phyloP scores from a whole-genome alignment of 2,888 invertebrate species.

The Tenthredo distinguenda region DNA sequence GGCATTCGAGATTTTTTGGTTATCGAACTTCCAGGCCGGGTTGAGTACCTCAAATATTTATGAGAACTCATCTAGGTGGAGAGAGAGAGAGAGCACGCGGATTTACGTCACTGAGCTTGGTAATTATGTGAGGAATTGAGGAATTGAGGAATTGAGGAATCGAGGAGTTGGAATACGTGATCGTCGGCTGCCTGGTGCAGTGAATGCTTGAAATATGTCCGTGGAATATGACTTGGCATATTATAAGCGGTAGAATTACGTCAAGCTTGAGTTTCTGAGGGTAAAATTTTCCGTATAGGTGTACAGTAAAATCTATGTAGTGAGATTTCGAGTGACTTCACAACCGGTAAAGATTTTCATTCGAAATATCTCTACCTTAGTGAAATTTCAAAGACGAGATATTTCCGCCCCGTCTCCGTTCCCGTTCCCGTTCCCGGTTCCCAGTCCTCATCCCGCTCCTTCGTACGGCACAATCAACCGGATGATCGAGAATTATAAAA shows the following conservation, averaged over 20 bases:
- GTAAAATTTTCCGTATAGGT: not conserved
- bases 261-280: slow-evolving; percentile 29
- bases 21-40: not conserved
- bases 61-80: not conserved
- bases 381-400: not conserved
- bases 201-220: slow-evolving; percentile 45
- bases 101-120: slow-evolving; percentile 39
- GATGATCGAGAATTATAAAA: not conserved
- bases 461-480: not conserved
- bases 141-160: slow-evolving; percentile 37
- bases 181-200: slow-evolving; percentile 42
- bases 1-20: not conserved
- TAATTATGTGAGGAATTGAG: slow-evolving; percentile 46
- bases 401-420: not conserved
- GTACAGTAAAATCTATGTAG: not conserved
- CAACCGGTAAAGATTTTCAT: not conserved
- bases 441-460: not conserved
- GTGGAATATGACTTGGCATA: slow-evolving; percentile 17
- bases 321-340: slow-evolving; percentile 9
- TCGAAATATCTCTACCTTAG: not conserved
- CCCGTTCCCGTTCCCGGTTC: not conserved
- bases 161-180: slow-evolving; percentile 34
- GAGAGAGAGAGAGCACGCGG: not conserved
- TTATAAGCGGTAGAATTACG: slow-evolving; percentile 29
- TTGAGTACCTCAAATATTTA: slow-evolving; percentile 35